Percentiles rank a stretch among this genome's conserved stretches.
These are phyloP conservation scores for Dryoscopus gambensis DNA, from an alignment of 2,113 vertebrate genomes.

Conservation along the genomic window DNA sequence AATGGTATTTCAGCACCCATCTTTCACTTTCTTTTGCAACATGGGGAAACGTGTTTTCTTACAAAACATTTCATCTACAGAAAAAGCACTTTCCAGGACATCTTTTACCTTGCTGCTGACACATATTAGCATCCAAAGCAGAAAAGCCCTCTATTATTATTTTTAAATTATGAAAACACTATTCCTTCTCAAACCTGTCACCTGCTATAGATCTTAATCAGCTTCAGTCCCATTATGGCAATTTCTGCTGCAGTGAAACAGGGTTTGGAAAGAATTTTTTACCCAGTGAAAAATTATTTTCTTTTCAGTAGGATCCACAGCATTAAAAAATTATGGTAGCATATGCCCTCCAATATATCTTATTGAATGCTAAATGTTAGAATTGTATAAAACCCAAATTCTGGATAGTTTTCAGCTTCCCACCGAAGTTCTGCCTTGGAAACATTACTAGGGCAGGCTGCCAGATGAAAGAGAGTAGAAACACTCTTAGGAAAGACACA, in stretches of 20 bases:
- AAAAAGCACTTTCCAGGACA: neutral
- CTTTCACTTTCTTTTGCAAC: neutral
- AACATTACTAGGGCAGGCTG: neutral
- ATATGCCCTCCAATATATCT: constrained; percentile 6
- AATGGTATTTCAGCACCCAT: neutral
- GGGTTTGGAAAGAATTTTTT: neutral
- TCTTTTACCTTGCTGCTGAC: neutral
- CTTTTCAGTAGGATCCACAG: neutral
- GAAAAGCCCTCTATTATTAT: neutral
- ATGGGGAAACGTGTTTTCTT: neutral
- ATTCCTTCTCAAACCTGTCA: neutral
- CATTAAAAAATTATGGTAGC: constrained; percentile 9
- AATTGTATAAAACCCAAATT: neutral
- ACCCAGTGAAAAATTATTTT: neutral
- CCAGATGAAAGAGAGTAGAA: neutral
- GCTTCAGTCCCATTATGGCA: neutral
- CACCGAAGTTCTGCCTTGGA: constrained; percentile 39
- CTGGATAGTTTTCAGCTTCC: neutral
- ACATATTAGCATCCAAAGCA: neutral
- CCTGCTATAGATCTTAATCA: neutral
- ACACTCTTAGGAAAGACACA: neutral
- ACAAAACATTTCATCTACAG: neutral
- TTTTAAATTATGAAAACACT: constrained; percentile 8
- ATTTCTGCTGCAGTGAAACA: neutral
- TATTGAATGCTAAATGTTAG: constrained; percentile 1